These are phyloP conservation scores for Cantharis lateralis DNA, from an alignment of 2,888 invertebrate species.

Conservation along the genomic window DNA sequence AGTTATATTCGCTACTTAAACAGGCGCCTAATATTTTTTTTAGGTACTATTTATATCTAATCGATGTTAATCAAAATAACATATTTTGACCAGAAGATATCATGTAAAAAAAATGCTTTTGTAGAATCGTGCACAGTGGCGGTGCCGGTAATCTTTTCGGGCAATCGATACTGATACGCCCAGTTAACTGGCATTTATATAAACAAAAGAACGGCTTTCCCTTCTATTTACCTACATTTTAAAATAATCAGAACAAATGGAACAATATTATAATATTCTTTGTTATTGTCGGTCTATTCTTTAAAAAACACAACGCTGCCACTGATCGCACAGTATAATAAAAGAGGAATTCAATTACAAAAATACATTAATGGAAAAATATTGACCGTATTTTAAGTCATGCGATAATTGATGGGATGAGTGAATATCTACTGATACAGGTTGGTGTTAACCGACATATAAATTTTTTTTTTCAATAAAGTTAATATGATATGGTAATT, in stretches of 20 bases:
- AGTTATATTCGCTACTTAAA: neutral
- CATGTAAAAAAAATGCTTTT: no score
- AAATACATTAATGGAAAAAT: neutral
- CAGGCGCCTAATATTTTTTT: neutral
- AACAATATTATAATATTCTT: no score
- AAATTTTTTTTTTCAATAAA: neutral
- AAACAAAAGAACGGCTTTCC: no score
- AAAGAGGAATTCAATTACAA: neutral
- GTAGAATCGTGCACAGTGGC: no score
- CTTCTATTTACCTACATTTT: no score
- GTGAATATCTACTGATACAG: neutral
- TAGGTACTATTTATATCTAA: neutral
- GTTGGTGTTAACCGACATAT: neutral
- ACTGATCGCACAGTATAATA: neutral
- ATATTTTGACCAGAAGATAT: neutral
- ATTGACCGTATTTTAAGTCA: neutral
- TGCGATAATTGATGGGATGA: neutral
- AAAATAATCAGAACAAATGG: no score
- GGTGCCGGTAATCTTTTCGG: no score
- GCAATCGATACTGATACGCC: no score
- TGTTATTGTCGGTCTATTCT: no score
- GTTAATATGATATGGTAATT: neutral
- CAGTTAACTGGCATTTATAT: no score
- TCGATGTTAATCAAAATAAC: neutral
- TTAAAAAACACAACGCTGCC: no score